Conservation (phyloP, 37 sponge, comb jelly and placozoan species). For the Beroe forskalii region DNA sequence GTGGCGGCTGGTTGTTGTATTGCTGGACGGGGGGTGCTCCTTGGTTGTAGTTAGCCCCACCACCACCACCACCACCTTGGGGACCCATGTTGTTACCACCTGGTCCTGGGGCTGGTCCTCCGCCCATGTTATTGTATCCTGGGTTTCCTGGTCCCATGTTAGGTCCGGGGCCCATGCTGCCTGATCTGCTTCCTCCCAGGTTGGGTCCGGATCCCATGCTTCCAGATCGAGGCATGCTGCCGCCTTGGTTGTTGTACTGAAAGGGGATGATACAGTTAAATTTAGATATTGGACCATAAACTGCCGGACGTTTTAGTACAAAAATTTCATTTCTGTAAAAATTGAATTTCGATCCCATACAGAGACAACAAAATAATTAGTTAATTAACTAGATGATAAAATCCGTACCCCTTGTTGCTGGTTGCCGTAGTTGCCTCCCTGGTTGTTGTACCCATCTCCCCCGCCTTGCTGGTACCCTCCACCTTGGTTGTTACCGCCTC, state of each 20-base stretch:
- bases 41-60: background rate
- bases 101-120: background rate
- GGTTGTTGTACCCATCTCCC: background rate
- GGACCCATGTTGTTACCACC: background rate
- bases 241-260: slow-evolving; percentile 22
- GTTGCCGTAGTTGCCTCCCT: background rate
- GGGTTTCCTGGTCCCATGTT: background rate
- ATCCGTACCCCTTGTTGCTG: background rate
- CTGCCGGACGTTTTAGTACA: too few relatives aligned
- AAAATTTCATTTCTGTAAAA: too few relatives aligned
- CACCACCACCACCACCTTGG: background rate
- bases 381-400: too few relatives aligned
- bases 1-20: background rate
- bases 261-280: too few relatives aligned
- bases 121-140: background rate
- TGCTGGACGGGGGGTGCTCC: background rate
- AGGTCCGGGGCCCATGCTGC: background rate
- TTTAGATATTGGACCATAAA: too few relatives aligned
- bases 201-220: background rate
- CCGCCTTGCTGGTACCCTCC: background rate
- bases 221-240: background rate
- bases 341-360: too few relatives aligned
- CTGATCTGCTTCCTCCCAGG: background rate
- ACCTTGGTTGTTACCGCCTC: background rate
- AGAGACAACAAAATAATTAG: too few relatives aligned